A percentile compares a stretch with the other conserved stretches of the same genome.
Evolutionary conservation across 2,797 vertebrate species (phyloP).

Genomic region (Lates japonicus): DNA sequence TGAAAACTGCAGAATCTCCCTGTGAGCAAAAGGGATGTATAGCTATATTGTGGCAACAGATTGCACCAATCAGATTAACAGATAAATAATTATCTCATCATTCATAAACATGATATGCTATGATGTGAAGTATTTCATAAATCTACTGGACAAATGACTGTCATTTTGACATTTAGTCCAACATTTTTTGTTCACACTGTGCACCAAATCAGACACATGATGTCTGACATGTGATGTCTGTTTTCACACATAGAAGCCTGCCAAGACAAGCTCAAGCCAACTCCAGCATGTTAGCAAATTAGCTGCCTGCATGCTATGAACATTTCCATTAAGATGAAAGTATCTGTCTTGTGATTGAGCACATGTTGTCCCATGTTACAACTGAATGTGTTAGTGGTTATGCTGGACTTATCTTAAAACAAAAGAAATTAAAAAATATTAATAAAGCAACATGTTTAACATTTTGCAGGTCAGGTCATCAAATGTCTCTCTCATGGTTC

Average conservation of each 20-base stretch:
- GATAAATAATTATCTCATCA: constrained; percentile 12
- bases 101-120: constrained; percentile 49
- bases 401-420: background rate
- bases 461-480: constrained; percentile 20
- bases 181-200: background rate
- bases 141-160: constrained; percentile 33
- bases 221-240: background rate
- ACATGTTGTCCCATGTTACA: background rate
- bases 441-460: background rate
- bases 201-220: background rate
- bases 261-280: background rate
- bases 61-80: constrained; percentile 43
- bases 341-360: constrained; percentile 13
- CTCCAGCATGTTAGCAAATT: background rate
- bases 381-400: constrained; percentile 3
- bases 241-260: constrained; percentile 5
- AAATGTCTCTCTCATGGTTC: background rate
- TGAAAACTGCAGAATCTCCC: constrained; percentile 53
- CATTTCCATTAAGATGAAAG: constrained; percentile 1
- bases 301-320: background rate
- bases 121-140: constrained; percentile 27
- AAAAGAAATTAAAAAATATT: background rate
- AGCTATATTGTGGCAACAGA: constrained; percentile 11
- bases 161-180: constrained; percentile 14
- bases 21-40: constrained; percentile 37